Base-by-base conservation (phyloP, 2,113 vertebrate genomes). In the Myrmophylax atrothorax region DNA sequence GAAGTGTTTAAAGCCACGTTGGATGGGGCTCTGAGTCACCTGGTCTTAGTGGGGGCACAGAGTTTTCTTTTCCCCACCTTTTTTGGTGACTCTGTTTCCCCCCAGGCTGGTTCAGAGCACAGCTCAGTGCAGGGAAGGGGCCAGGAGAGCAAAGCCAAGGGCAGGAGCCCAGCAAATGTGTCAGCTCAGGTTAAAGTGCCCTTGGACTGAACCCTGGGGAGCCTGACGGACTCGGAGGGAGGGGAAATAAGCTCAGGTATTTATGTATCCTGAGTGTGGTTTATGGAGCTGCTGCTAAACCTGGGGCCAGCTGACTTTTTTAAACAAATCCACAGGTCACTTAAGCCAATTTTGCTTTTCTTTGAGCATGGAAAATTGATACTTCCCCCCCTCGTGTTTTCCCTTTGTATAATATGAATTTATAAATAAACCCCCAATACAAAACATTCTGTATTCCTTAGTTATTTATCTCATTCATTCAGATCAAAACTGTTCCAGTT, bases 401-500 rank as follows among this genome's bases (percentile, higher is more conserved):
- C 14, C 37, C 13, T 60, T 76, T 87, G 1, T 52, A 25, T 72
- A n/a, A 40, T 31, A 56, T 0, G 2, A 69, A 70, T 64, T 91
- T 87, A 60, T 38, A 82, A 89, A 70, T 81, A 50, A 52, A 6
- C 23, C 25, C 33, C 40, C 29, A 14, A 47, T 68, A 44, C 69
- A 73, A 70, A 91, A 69, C 35, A 28, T 66, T 83, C 50, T 56
- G 23, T 79, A 17, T 82, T 84, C 53, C 3, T 1, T 37, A 28
- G 74, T 23, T 94, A 68, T 75, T 90, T 87, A 76, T 79, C 89
- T 87, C 33, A 5, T 83, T 73, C 84, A 79, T 89, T 80, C 63
- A 77, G 47, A 63, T 89, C 63, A 58, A 92, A 89, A 87, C 46
- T n/a, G 16, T 93, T 96, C 38, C 69, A 58, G 52, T 90, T 87